phyloP scores from a whole-genome alignment of 2,113 vertebrate species.

The Gymnocephalus cernua region DNA sequence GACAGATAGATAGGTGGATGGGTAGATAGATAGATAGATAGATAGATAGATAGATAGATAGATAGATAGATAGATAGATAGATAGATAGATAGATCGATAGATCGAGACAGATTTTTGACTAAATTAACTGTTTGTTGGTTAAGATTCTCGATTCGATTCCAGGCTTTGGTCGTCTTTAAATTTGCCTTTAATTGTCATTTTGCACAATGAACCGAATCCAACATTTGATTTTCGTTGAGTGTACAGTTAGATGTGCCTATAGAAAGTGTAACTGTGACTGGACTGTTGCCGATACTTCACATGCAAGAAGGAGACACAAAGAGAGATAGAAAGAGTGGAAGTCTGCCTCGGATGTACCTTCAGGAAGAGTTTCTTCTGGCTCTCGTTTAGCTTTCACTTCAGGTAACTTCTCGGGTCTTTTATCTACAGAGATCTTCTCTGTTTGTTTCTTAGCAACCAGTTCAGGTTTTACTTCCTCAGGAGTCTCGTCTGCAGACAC shows the following conservation, averaged over 20 bases:
- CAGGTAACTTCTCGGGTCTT: slow-evolving; percentile 51
- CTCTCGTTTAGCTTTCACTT: slow-evolving; percentile 76
- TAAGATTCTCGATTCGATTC: too few species aligned
- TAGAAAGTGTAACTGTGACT: background rate
- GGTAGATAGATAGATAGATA: too few species aligned
- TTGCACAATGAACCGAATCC: background rate
- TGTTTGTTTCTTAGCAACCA: slow-evolving; percentile 21
- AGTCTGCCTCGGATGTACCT: slow-evolving; percentile 72
- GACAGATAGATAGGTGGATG: too few species aligned
- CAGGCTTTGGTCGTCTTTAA: too few species aligned
- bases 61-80: too few species aligned
- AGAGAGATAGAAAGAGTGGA: slow-evolving; percentile 10
- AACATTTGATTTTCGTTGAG: background rate
- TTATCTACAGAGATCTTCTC: slow-evolving; percentile 28
- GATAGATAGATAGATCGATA: too few species aligned
- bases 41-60: too few species aligned
- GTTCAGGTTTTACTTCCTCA: slow-evolving; percentile 22
- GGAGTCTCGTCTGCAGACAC: slow-evolving; percentile 7
- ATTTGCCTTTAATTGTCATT: too few species aligned
- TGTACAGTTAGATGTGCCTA: background rate
- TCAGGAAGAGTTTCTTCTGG: slow-evolving; percentile 44
- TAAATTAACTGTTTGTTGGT: too few species aligned
- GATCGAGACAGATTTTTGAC: too few species aligned
- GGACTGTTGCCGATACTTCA: slow-evolving; percentile 5
- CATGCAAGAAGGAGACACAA: slow-evolving; percentile 25